These are phyloP conservation scores for Matsumyia berberina DNA, from an alignment of 2,888 invertebrate species.

Conservation along the genomic window DNA sequence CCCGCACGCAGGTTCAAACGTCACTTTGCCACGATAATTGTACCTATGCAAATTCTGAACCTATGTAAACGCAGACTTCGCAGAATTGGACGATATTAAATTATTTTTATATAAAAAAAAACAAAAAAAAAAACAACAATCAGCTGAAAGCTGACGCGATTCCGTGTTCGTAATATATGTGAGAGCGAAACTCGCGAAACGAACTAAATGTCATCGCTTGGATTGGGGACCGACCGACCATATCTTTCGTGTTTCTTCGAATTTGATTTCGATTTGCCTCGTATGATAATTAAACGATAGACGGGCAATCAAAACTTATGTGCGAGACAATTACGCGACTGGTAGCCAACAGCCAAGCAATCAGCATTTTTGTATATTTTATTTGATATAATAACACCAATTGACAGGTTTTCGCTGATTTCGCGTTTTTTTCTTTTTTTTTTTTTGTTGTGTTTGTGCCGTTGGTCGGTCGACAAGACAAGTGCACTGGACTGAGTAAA, in stretches of 20 bases:
- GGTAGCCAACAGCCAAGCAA: not conserved
- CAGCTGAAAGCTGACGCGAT: slow-evolving; percentile 56
- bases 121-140: slow-evolving; percentile 27
- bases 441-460: slow-evolving; percentile 13
- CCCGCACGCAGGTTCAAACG: slow-evolving; percentile 1
- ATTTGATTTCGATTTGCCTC: slow-evolving; percentile 43
- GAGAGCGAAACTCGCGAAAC: slow-evolving; percentile 54
- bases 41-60: slow-evolving; percentile 8
- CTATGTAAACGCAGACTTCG: slow-evolving; percentile 1
- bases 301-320: slow-evolving; percentile 61
- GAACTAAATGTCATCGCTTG: slow-evolving; percentile 58
- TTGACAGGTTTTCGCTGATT: slow-evolving; percentile 65
- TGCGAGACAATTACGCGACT: slow-evolving; percentile 45
- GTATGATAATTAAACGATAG: slow-evolving; percentile 58
- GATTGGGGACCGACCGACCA: slow-evolving; percentile 23
- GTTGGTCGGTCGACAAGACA: slow-evolving; percentile 32
- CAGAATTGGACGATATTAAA: slow-evolving; percentile 38
- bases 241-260: slow-evolving; percentile 21
- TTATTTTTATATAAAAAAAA: slow-evolving; percentile 35
- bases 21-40: not conserved
- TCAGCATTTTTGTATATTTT: slow-evolving; percentile 17
- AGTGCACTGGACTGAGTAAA: slow-evolving; percentile 45
- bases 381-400: slow-evolving; percentile 52
- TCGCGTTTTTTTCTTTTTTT: slow-evolving; percentile 29
- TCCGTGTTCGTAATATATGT: slow-evolving; percentile 17